Evolutionary conservation across 2,888 invertebrate species (phyloP).

Genomic region (Chydorus sphaericus): DNA sequence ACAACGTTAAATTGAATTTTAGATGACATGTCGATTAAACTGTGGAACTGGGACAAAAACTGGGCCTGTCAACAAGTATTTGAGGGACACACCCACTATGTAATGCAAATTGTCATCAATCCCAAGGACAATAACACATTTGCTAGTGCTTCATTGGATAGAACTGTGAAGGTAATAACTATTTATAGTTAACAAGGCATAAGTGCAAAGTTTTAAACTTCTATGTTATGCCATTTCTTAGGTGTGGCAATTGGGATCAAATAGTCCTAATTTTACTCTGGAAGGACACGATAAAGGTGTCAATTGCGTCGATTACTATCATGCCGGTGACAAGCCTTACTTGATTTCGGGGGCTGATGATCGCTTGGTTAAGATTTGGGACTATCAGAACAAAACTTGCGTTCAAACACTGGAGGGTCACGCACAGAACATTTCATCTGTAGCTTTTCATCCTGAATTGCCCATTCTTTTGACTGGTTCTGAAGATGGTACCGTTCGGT

Average conservation of each 20-base stretch:
- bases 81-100: conserved; percentile 98
- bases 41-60: conserved; percentile 99
- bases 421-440: conserved; percentile 87
- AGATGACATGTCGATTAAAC: conserved; percentile 96
- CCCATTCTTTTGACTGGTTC: conserved; percentile 94
- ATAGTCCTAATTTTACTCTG: conserved; percentile 92
- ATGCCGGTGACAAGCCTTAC: conserved; percentile 98
- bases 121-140: conserved; percentile 99
- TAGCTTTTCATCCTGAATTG: conserved; percentile 94
- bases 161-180: conserved; percentile 71
- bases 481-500: conserved; percentile 88
- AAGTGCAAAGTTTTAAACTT: neutral
- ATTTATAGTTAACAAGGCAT: neutral
- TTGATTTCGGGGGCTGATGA: conserved; percentile 98
- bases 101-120: conserved; percentile 98
- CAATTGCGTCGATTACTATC: conserved; percentile 98
- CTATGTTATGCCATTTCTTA: conserved; percentile 22
- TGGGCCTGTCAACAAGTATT: conserved; percentile 98
- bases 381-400: conserved; percentile 98
- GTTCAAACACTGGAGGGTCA: conserved; percentile 96
- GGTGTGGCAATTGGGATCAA: conserved; percentile 96
- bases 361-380: conserved; percentile 96
- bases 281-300: conserved; percentile 98
- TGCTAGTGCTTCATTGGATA: conserved; percentile 95
- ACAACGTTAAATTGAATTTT: conserved; percentile 22